Conservation (phyloP, 2,888 invertebrate species). For the Tholera decimalis region DNA sequence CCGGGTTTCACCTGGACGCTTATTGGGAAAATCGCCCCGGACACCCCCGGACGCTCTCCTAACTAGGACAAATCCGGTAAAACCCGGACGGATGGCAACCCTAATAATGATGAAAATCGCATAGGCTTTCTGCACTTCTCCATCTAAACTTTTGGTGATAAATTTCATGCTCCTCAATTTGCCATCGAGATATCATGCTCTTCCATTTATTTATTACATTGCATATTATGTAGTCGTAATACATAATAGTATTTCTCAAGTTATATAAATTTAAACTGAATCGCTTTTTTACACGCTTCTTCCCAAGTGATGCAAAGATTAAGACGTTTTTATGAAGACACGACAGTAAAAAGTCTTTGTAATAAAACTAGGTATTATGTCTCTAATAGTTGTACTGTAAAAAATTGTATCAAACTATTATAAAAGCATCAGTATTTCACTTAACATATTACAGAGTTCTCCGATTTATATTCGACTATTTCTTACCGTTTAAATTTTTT, state of each 20-base stretch:
- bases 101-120: no score
- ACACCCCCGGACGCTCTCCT: no score
- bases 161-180: no score
- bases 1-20: no score
- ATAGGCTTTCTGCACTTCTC: no score
- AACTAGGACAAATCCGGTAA: no score
- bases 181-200: neutral
- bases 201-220: neutral
- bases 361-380: no score
- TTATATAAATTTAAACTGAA: slow-evolving; percentile 17
- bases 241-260: slow-evolving; percentile 17
- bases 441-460: neutral
- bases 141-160: no score
- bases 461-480: neutral
- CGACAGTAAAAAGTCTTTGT: neutral
- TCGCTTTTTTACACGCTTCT: slow-evolving; percentile 30
- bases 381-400: neutral
- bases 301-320: slow-evolving; percentile 9
- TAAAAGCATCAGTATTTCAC: no score
- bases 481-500: neutral
- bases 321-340: slow-evolving; percentile 2
- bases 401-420: no score
- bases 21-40: no score
- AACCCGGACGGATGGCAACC: no score
- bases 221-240: slow-evolving; percentile 8